These are phyloP conservation scores for Brienomyrus longianalis DNA, from an alignment of 2,113 vertebrate species.

Conservation along the genomic window DNA sequence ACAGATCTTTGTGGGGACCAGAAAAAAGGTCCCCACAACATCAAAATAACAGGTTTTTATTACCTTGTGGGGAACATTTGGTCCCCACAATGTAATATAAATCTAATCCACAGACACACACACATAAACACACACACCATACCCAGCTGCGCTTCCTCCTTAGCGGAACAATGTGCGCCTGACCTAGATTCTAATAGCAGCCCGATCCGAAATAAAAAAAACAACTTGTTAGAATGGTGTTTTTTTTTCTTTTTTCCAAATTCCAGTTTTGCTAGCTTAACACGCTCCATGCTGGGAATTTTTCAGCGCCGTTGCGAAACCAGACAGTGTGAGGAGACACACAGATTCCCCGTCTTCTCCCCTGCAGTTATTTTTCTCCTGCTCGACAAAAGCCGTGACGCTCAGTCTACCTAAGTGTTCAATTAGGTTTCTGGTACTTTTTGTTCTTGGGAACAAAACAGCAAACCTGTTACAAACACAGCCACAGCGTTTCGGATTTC, in stretches of 20 bases:
- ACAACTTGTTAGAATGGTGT: constrained; percentile 13
- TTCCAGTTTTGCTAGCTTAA: constrained; percentile 17
- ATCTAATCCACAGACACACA: not conserved
- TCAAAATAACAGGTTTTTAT: too few species aligned
- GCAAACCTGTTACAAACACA: not conserved
- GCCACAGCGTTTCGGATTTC: not conserved
- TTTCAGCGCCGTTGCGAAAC: not conserved
- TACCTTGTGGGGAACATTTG: too few species aligned
- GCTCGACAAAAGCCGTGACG: not conserved
- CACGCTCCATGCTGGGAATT: constrained; percentile 7
- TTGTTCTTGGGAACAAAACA: constrained; percentile 1
- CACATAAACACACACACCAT: not conserved
- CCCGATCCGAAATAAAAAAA: not conserved
- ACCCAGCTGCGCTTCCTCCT: not conserved
- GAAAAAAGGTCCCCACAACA: too few species aligned
- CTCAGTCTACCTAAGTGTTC: not conserved
- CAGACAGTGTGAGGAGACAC: not conserved
- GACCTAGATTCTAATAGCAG: constrained; percentile 20
- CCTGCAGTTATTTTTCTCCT: constrained; percentile 4
- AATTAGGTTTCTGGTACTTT: not conserved
- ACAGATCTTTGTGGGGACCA: not conserved
- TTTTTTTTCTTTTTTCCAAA: not conserved
- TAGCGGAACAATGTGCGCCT: constrained; percentile 4
- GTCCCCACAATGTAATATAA: not conserved
- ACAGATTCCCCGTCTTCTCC: not conserved